phyloP scores from a whole-genome alignment of 2,888 invertebrate genomes.

The Boloria selene region DNA sequence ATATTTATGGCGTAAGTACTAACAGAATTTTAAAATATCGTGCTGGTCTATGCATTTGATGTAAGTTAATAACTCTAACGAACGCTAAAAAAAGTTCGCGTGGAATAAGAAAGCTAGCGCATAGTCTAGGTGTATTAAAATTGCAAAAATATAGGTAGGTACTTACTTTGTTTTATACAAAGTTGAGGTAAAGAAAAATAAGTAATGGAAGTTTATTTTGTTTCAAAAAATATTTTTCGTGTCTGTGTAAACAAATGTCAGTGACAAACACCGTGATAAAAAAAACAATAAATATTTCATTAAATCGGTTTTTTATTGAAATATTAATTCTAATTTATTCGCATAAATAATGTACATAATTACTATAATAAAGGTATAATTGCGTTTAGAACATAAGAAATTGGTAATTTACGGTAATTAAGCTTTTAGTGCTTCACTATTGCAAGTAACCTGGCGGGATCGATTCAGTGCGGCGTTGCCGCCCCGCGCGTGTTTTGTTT shows the following conservation, averaged over 20 bases:
- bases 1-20: constrained; percentile 9
- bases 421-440: constrained; percentile 67
- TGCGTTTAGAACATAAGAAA: constrained; percentile 28
- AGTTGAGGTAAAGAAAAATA: constrained; percentile 4
- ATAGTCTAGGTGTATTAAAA: constrained; percentile 2
- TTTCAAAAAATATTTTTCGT: no score
- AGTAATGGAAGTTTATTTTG: not conserved
- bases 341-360: not conserved
- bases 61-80: constrained; percentile 17
- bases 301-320: not conserved
- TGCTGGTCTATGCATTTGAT: constrained; percentile 15
- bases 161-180: not conserved
- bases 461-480: constrained; percentile 75
- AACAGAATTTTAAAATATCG: constrained; percentile 7
- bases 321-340: not conserved
- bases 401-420: constrained; percentile 68
- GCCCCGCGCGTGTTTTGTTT: constrained; percentile 73
- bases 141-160: constrained; percentile 18
- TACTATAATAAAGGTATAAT: constrained; percentile 17
- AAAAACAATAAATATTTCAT: no score
- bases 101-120: constrained; percentile 15
- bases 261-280: no score
- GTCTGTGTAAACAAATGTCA: no score
- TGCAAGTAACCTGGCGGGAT: constrained; percentile 58
- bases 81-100: constrained; percentile 16